Conservation (phyloP, 1,140 invertebrate genomes). For the Cephus cinctus region DNA sequence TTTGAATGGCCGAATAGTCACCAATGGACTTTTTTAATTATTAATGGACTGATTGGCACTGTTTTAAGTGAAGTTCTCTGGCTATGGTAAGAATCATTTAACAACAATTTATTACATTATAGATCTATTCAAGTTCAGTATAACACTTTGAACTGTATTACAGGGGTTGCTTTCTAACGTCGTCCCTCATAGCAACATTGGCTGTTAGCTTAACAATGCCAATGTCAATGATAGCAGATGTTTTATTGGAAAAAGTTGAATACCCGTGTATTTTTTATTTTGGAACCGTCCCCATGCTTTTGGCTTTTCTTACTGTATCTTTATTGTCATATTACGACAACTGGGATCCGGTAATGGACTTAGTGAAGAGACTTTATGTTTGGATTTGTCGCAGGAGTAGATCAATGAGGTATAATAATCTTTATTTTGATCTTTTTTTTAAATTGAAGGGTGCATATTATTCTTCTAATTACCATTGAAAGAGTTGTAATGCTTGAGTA, state of each 20-base stretch:
- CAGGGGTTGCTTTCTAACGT: constrained; percentile 88
- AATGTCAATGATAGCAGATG: constrained; percentile 80
- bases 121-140: too few relatives aligned
- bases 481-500: constrained; percentile 7
- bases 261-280: constrained; percentile 79
- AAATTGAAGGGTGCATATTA: constrained; percentile 2
- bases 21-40: constrained; percentile 75
- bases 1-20: constrained; percentile 80
- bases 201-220: constrained; percentile 83
- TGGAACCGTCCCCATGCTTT: constrained; percentile 75
- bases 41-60: constrained; percentile 86
- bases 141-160: constrained; percentile 12
- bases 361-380: constrained; percentile 62
- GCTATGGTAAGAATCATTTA: constrained; percentile 87
- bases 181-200: constrained; percentile 81
- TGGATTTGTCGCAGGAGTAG: constrained; percentile 57
- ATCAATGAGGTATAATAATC: constrained; percentile 51
- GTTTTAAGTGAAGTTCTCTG: constrained; percentile 84
- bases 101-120: too few relatives aligned
- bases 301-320: constrained; percentile 75
- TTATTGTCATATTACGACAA: constrained; percentile 80
- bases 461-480: constrained; percentile 9
- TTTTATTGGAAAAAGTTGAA: constrained; percentile 70
- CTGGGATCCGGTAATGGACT: constrained; percentile 76
- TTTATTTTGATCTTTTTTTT: constrained; percentile 5